These are phyloP conservation scores for Eupithecia dodoneata DNA, from an alignment of 2,888 invertebrate species.

Conservation along the genomic window DNA sequence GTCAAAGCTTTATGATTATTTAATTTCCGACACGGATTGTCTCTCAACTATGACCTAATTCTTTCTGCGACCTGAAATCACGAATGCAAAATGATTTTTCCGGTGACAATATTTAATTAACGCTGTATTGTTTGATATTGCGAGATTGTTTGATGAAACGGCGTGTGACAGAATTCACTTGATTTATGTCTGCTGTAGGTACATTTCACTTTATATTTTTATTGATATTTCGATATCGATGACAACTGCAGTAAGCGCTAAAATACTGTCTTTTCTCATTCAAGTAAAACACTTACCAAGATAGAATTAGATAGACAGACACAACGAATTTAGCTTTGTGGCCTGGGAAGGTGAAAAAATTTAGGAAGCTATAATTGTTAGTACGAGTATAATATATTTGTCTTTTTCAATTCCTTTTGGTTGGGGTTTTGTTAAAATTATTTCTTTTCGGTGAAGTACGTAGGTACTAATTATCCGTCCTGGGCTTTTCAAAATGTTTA, in stretches of 20 bases:
- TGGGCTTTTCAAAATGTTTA: no score
- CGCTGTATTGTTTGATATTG: constrained; percentile 28
- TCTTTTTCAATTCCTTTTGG: no score
- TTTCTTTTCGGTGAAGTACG: no score
- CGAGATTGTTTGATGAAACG: constrained; percentile 28
- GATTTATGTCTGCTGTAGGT: neutral
- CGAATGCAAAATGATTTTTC: constrained; percentile 28
- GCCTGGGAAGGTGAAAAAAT: no score
- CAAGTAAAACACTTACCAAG: neutral
- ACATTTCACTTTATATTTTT: neutral
- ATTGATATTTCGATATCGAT: neutral
- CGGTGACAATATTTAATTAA: constrained; percentile 34
- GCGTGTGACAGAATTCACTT: neutral
- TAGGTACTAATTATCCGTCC: no score
- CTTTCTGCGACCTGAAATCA: constrained; percentile 20
- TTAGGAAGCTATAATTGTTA: no score
- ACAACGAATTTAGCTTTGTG: no score
- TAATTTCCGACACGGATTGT: constrained; percentile 18
- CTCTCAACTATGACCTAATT: constrained; percentile 29
- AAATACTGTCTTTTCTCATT: neutral
- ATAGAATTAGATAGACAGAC: no score
- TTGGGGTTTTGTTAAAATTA: no score
- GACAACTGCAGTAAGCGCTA: neutral
- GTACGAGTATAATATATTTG: no score
- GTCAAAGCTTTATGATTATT: constrained; percentile 6